Conservation (phyloP, 1,140 invertebrate genomes). For the Neodiprion fabricii region DNA sequence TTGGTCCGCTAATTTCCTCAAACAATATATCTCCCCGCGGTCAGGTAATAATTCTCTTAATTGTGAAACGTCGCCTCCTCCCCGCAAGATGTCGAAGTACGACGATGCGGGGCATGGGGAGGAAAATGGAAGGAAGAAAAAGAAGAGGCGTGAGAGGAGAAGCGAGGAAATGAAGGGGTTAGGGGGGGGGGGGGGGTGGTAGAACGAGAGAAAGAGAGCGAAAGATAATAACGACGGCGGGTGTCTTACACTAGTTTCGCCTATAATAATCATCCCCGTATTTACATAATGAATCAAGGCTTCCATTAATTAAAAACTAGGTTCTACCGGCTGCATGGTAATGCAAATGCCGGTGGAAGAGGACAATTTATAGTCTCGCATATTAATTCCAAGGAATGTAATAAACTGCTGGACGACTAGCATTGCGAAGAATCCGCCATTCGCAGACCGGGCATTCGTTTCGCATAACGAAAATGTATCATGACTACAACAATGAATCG, state of each 20-base stretch:
- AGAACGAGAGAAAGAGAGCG: too few species aligned
- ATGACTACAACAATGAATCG: neutral
- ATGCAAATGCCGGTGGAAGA: conserved; percentile 40
- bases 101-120: too few species aligned
- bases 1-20: neutral
- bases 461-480: neutral
- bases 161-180: too few species aligned
- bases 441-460: neutral
- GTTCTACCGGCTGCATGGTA: conserved; percentile 34
- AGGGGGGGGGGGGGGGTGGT: too few species aligned
- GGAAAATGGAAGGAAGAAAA: neutral
- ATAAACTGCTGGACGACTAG: neutral
- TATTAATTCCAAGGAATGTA: conserved; percentile 35
- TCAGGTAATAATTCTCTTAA: too few species aligned
- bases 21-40: neutral
- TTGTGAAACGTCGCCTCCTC: too few species aligned
- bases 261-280: conserved; percentile 12
- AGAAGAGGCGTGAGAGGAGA: neutral
- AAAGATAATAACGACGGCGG: too few species aligned
- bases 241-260: neutral
- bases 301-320: conserved; percentile 46
- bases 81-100: too few species aligned
- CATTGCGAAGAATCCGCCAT: too few species aligned
- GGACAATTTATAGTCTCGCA: conserved; percentile 36
- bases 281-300: conserved; percentile 55